Percentiles rank a stretch among this genome's conserved stretches.
These are phyloP conservation scores for Dyspetes luteomarginatus DNA, from an alignment of 2,888 invertebrate species.

Conservation along the genomic window DNA sequence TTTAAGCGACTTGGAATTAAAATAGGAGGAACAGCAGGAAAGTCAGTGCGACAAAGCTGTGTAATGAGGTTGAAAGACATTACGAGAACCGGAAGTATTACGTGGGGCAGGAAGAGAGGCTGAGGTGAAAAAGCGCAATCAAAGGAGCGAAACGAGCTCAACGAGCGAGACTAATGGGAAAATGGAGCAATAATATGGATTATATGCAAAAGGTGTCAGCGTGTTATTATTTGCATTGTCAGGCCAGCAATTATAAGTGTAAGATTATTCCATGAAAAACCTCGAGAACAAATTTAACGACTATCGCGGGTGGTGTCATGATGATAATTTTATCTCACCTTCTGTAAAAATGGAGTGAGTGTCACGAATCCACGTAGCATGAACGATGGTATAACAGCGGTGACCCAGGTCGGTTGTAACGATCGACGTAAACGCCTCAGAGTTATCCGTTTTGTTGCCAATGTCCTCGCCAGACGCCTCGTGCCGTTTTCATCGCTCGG, in stretches of 20 bases:
- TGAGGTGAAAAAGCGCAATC: constrained; percentile 67
- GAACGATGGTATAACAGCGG: constrained; percentile 92
- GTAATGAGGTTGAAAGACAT: constrained; percentile 44
- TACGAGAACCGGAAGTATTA: constrained; percentile 68
- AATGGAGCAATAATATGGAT: constrained; percentile 65
- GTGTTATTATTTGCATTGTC: constrained; percentile 42
- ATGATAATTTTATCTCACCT: constrained; percentile 85
- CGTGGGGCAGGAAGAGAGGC: constrained; percentile 49
- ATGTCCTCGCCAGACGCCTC: constrained; percentile 85
- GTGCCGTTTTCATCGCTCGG: constrained; percentile 87
- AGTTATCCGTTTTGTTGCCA: constrained; percentile 82
- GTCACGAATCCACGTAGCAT: constrained; percentile 91
- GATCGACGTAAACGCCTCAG: constrained; percentile 88
- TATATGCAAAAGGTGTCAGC: constrained; percentile 32
- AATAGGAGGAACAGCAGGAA: neutral
- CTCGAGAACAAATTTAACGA: neutral
- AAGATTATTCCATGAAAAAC: neutral
- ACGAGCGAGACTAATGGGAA: constrained; percentile 72
- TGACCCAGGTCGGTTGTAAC: constrained; percentile 89
- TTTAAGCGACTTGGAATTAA: neutral
- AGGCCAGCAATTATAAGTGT: neutral
- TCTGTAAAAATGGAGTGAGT: constrained; percentile 91
- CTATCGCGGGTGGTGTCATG: neutral
- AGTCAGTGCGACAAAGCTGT: neutral
- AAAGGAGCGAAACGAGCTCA: constrained; percentile 68